Percentiles rank a stretch among this genome's conserved stretches.
Conservation (phyloP, 2,113 vertebrate genomes). For the Malaclemys terrapin region DNA sequence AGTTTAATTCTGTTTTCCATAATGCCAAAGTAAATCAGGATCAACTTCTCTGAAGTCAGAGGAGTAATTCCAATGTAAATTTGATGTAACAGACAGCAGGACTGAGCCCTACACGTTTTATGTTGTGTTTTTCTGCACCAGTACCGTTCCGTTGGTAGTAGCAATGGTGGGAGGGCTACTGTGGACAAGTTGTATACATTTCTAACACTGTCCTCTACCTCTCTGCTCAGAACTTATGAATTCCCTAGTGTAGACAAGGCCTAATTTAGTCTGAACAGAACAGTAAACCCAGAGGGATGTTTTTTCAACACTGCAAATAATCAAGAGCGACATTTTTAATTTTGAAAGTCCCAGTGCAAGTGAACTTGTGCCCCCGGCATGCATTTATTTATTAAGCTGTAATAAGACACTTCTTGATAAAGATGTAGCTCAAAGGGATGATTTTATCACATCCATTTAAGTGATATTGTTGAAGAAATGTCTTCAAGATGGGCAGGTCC, state of each 20-base stretch:
- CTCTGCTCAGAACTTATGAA: not conserved
- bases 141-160: not conserved
- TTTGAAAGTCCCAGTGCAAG: not conserved
- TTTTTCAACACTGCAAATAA: not conserved
- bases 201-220: not conserved
- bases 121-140: not conserved
- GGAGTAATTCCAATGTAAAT: not conserved
- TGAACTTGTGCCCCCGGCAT: too few species aligned
- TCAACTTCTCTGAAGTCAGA: not conserved
- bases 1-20: not conserved
- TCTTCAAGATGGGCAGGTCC: not conserved
- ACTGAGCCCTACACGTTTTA: not conserved
- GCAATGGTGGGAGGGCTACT: not conserved
- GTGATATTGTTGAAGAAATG: not conserved
- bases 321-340: not conserved
- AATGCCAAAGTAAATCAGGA: not conserved
- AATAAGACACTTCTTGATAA: not conserved
- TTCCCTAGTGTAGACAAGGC: not conserved
- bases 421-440: not conserved
- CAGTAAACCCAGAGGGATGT: not conserved
- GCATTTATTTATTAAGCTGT: not conserved
- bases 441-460: not conserved
- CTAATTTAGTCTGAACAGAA: not conserved
- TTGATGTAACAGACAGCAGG: not conserved
- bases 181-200: not conserved